These are phyloP conservation scores for Lampropteryx suffumata DNA, from an alignment of 2,888 invertebrate genomes.

Conservation along the genomic window DNA sequence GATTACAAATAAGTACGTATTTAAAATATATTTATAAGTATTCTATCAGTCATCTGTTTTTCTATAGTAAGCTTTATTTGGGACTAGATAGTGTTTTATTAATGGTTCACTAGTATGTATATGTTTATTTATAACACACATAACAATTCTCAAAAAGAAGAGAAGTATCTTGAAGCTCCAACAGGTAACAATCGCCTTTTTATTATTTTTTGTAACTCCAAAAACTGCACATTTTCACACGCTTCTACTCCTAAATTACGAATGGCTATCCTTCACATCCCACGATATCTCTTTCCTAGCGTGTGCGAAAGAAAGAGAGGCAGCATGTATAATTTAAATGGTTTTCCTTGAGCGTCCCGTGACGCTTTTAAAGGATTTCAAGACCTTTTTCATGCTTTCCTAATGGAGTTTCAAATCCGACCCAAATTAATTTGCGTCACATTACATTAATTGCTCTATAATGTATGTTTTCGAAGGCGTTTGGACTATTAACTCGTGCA, in stretches of 20 bases:
- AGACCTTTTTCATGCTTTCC: slow-evolving; percentile 45
- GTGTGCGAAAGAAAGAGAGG: slow-evolving; percentile 43
- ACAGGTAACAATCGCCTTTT: too few relatives aligned
- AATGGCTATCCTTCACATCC: slow-evolving; percentile 50
- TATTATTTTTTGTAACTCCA: slow-evolving; percentile 26
- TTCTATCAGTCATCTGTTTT: too few relatives aligned
- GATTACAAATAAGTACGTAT: too few relatives aligned
- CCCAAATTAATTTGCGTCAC: slow-evolving; percentile 36
- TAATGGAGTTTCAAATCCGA: slow-evolving; percentile 51
- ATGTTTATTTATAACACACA: too few relatives aligned
- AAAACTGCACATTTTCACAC: slow-evolving; percentile 78
- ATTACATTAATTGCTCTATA: slow-evolving; percentile 37
- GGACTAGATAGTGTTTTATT: too few relatives aligned
- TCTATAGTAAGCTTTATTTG: too few relatives aligned
- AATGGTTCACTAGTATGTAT: too few relatives aligned
- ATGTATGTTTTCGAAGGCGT: slow-evolving; percentile 28
- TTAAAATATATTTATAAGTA: too few relatives aligned
- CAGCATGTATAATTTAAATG: slow-evolving; percentile 49
- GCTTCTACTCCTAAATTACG: slow-evolving; percentile 58
- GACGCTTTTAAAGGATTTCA: slow-evolving; percentile 59
- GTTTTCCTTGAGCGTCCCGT: slow-evolving; percentile 44
- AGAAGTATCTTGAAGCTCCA: too few relatives aligned
- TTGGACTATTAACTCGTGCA: slow-evolving; percentile 23
- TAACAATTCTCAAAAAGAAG: too few relatives aligned
- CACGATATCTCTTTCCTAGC: slow-evolving; percentile 43